phyloP scores from a whole-genome alignment of 2,888 invertebrate genomes.

The Diaperis boleti region DNA sequence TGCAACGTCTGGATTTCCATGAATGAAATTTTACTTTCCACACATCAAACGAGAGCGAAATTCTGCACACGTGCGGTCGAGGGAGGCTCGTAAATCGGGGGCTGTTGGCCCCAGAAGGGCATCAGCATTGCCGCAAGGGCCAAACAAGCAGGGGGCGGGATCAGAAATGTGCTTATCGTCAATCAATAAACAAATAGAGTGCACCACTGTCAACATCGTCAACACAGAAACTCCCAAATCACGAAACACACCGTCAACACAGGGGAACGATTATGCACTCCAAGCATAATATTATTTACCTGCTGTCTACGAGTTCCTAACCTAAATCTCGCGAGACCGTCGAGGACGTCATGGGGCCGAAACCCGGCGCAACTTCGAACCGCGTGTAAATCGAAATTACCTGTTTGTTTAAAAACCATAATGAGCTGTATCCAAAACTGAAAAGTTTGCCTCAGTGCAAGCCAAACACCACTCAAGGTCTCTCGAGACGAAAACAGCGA shows the following conservation, averaged over 20 bases:
- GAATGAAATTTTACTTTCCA: no score
- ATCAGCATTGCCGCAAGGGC: no score
- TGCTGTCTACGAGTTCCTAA: constrained; percentile 38
- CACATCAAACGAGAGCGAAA: no score
- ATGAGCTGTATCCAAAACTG: constrained; percentile 61
- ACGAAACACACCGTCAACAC: neutral
- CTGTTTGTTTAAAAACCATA: constrained; percentile 61
- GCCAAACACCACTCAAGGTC: constrained; percentile 66
- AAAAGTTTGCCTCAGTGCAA: constrained; percentile 58
- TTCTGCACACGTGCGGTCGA: no score
- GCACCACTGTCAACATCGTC: neutral
- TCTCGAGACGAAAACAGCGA: constrained; percentile 62
- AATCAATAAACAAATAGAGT: constrained; percentile 33
- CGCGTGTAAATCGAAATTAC: constrained; percentile 48
- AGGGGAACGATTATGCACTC: constrained; percentile 2
- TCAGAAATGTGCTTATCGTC: constrained; percentile 22
- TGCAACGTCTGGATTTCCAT: no score
- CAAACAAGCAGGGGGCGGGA: constrained; percentile 13
- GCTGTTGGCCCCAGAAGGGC: no score
- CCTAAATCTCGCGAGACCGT: constrained; percentile 43
- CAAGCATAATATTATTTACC: constrained; percentile 28
- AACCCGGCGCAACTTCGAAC: neutral
- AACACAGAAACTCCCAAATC: neutral
- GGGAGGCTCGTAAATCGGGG: no score
- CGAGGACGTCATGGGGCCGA: neutral